phyloP scores from a whole-genome alignment of 2,888 invertebrate genomes.

The Julus scanicus region DNA sequence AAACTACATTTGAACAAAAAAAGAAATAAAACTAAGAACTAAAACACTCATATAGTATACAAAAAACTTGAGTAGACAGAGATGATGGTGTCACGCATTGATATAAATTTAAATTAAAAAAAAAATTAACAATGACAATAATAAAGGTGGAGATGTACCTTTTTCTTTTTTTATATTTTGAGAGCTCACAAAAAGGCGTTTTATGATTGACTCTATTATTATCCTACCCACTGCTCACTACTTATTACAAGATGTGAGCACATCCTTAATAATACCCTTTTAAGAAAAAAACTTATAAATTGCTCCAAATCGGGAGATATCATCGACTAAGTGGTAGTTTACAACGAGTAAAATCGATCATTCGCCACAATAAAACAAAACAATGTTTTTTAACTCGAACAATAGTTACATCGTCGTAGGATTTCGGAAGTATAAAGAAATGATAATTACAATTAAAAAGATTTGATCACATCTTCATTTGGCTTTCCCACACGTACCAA shows the following conservation, averaged over 20 bases:
- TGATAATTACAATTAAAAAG: background rate
- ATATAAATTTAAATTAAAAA: background rate
- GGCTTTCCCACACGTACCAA: background rate
- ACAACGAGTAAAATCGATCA: background rate
- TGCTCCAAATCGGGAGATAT: background rate
- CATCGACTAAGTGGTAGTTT: slow-evolving; percentile 13
- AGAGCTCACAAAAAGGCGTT: background rate
- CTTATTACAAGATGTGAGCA: background rate
- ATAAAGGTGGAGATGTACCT: background rate
- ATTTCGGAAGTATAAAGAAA: background rate
- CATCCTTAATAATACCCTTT: slow-evolving; percentile 13
- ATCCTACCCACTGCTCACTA: background rate
- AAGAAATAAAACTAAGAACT: background rate
- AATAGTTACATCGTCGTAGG: background rate
- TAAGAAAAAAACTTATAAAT: background rate
- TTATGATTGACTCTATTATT: slow-evolving; percentile 5
- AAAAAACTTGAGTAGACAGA: background rate
- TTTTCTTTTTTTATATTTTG: background rate
- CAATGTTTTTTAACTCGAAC: background rate
- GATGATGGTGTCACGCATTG: slow-evolving; percentile 1
- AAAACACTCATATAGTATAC: background rate
- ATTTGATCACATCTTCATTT: background rate
- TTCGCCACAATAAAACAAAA: background rate
- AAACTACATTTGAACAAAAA: background rate
- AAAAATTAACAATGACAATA: background rate